Base-by-base conservation (phyloP, 2,113 vertebrate genomes). In the Furnarius figulus region DNA sequence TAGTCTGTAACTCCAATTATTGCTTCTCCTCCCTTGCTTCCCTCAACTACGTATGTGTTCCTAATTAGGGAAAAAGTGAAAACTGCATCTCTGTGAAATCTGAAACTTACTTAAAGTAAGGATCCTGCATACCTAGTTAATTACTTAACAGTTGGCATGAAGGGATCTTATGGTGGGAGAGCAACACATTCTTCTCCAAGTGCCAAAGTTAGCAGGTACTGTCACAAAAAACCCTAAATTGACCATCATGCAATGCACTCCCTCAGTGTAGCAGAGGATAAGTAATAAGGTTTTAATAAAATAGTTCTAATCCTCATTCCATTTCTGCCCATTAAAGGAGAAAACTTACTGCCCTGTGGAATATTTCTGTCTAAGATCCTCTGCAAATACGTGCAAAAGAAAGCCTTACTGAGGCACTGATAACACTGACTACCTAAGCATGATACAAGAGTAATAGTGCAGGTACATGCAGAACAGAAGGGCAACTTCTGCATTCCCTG, bases 271-370 rank as follows among this genome's bases (percentile, higher is more conserved):
- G 15, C 53, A 91, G 20, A 62, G 66, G 39, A 18, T 37, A 52
- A 50, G 42, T 56, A 85, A 72, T n/a, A 40, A 79, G 27, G 20
- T 59, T 95, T 19, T 21, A 46, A 4, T 35, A 90, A 76, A 86
- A 62, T 14, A 44, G 9, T 53, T 89, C 63, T 59, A 90, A 90
- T 68, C 72, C 62, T 63, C 42, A 53, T 71, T 92, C 50, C n/a
- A 39, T 81, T 85, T 92, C 33, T 95, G 88, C 88, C 83, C 90
- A 95, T 96, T 90, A 95, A 93, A 96, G 91, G 94, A 93, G 39
- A 95, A 90, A 92, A 89, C 59, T 90, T 77, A n/a, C 30, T 92
- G 71, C 73, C 39, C 39, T 22, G 39, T n/a, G 46, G 35, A 67
- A 12, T 55, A 81, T 39, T 84, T 70, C 71, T 80, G 58, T 58